phyloP scores from a whole-genome alignment of 2,888 invertebrate species.

The Pimpla rufipes region DNA sequence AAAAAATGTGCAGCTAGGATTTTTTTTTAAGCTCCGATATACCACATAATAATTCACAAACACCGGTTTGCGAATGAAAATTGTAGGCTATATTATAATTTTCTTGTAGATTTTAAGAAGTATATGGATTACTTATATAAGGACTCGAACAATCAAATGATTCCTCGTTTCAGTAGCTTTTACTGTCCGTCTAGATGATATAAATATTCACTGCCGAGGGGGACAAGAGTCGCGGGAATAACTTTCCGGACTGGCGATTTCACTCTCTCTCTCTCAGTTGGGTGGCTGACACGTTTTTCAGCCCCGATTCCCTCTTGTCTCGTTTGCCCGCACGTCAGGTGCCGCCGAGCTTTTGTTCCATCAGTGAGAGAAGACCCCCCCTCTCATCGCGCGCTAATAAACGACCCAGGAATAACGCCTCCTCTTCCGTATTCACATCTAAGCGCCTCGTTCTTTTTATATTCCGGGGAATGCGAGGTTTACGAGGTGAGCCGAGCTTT shows the following conservation, averaged over 20 bases:
- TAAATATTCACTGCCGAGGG: slow-evolving; percentile 8
- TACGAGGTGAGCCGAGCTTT: neutral
- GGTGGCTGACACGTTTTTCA: neutral
- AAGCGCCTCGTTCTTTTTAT: neutral
- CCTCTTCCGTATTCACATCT: neutral
- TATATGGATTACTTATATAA: neutral
- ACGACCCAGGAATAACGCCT: slow-evolving; percentile 3
- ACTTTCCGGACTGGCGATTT: slow-evolving; percentile 7
- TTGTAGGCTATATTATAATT: too few species aligned
- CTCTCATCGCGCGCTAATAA: neutral
- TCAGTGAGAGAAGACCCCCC: neutral
- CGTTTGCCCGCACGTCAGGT: neutral
- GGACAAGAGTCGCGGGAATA: neutral
- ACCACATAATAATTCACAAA: neutral
- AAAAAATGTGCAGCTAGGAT: slow-evolving; percentile 1
- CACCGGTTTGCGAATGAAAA: too few species aligned
- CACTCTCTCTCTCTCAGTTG: neutral
- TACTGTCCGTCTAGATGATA: neutral
- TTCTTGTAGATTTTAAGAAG: too few species aligned
- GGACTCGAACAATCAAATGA: slow-evolving; percentile 6
- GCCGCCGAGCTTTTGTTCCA: slow-evolving; percentile 14
- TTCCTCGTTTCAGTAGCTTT: slow-evolving; percentile 1
- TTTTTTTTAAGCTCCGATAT: neutral
- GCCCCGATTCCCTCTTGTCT: slow-evolving; percentile 2
- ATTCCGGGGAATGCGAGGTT: neutral